These are phyloP conservation scores for Trematomus bernacchii DNA, from an alignment of 2,797 vertebrate genomes.

Conservation along the genomic window DNA sequence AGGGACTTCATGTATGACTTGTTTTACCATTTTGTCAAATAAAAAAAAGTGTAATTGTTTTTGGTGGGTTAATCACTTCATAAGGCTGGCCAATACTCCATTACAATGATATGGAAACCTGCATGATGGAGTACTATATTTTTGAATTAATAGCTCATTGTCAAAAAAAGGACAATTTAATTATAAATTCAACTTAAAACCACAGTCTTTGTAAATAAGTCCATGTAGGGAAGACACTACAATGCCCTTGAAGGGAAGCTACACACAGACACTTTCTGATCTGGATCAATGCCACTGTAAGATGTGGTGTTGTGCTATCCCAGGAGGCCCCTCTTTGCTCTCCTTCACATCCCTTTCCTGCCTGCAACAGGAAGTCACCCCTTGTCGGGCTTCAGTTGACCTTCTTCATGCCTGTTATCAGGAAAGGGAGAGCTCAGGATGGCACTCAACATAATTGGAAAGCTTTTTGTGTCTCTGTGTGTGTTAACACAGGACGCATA, in stretches of 20 bases:
- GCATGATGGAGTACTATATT: neutral
- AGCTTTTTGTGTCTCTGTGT: neutral
- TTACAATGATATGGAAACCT: neutral
- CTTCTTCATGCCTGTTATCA: constrained; percentile 45
- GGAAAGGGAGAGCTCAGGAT: constrained; percentile 43
- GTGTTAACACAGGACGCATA: neutral
- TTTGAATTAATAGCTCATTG: neutral
- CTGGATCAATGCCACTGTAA: constrained; percentile 51
- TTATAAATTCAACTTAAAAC: neutral
- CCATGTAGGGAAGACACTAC: neutral
- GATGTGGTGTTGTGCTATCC: constrained; percentile 41
- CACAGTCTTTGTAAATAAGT: neutral
- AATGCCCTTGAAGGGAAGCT: constrained; percentile 39
- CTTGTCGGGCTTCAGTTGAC: constrained; percentile 40
- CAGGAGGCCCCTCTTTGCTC: constrained; percentile 46
- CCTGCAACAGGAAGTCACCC: constrained; percentile 67
- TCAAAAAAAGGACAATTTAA: neutral
- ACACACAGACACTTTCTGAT: constrained; percentile 20
- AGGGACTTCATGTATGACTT: neutral
- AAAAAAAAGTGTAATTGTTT: neutral
- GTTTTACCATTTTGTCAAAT: neutral
- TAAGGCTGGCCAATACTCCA: neutral
- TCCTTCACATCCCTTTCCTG: constrained; percentile 76
- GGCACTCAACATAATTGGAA: constrained; percentile 28
- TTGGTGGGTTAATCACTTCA: neutral